Evolutionary conservation across 2,113 vertebrate species (phyloP).

Genomic region (Silurus glanis): DNA sequence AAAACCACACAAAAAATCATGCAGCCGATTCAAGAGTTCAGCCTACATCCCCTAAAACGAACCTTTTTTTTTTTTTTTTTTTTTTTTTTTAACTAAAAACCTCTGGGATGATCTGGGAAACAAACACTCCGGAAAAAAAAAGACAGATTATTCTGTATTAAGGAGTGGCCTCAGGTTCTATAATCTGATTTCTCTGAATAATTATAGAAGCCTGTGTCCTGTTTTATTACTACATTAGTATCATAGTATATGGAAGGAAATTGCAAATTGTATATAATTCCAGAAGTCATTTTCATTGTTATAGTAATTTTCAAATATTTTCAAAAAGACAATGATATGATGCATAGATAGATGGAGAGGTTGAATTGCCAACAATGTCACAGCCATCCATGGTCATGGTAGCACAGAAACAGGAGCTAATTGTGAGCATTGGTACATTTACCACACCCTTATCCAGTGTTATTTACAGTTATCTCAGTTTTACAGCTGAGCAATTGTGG

Average conservation of each 20-base stretch:
- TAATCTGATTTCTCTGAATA: background rate
- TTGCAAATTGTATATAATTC: no score
- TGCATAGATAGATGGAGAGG: background rate
- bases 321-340: background rate
- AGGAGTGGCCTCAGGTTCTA: background rate
- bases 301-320: background rate
- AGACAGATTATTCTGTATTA: background rate
- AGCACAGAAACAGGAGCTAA: no score
- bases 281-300: no score
- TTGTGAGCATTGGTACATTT: background rate
- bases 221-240: background rate
- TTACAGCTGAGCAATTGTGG: no score
- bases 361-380: background rate
- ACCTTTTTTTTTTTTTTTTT: no score
- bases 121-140: background rate
- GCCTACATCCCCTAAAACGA: no score
- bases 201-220: background rate
- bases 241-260: no score
- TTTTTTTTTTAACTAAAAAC: background rate
- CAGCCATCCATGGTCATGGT: background rate
- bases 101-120: background rate
- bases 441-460: no score
- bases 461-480: no score
- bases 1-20: background rate
- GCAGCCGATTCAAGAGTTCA: background rate